phyloP scores from a whole-genome alignment of 2,888 invertebrate genomes.

The Eupithecia inturbata region DNA sequence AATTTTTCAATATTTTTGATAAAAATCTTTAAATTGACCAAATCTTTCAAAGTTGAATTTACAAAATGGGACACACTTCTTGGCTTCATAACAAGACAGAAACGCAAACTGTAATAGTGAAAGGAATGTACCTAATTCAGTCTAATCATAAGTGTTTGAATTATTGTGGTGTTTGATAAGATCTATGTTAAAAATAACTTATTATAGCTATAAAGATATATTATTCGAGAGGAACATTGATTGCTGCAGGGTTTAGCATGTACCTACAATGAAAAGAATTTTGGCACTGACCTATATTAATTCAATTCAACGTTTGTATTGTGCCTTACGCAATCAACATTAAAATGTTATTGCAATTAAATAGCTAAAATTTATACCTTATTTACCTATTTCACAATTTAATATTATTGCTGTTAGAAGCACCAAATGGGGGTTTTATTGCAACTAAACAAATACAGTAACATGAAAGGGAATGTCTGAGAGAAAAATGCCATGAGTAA shows the following conservation, averaged over 20 bases:
- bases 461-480: slow-evolving; percentile 52
- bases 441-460: slow-evolving; percentile 26
- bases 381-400: slow-evolving; percentile 13
- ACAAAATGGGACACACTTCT: slow-evolving; percentile 44
- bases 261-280: slow-evolving; percentile 50
- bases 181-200: slow-evolving; percentile 47
- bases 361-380: slow-evolving; percentile 19
- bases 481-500: slow-evolving; percentile 54
- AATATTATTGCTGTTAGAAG: slow-evolving; percentile 39
- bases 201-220: slow-evolving; percentile 48
- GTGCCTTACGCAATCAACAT: slow-evolving; percentile 38
- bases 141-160: slow-evolving; percentile 57
- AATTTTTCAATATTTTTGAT: slow-evolving; percentile 33
- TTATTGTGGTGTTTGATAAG: slow-evolving; percentile 47
- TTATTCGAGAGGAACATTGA: slow-evolving; percentile 65
- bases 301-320: slow-evolving; percentile 46
- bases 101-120: slow-evolving; percentile 34
- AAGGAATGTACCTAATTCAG: slow-evolving; percentile 64
- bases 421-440: slow-evolving; percentile 40
- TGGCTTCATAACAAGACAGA: slow-evolving; percentile 30
- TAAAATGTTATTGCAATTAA: slow-evolving; percentile 19
- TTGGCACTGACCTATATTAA: slow-evolving; percentile 62
- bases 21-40: slow-evolving; percentile 39
- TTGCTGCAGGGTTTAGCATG: slow-evolving; percentile 50
- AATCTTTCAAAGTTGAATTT: slow-evolving; percentile 37